Conservation (phyloP, 2,888 invertebrate genomes). For the Oxystoma pomonae region DNA sequence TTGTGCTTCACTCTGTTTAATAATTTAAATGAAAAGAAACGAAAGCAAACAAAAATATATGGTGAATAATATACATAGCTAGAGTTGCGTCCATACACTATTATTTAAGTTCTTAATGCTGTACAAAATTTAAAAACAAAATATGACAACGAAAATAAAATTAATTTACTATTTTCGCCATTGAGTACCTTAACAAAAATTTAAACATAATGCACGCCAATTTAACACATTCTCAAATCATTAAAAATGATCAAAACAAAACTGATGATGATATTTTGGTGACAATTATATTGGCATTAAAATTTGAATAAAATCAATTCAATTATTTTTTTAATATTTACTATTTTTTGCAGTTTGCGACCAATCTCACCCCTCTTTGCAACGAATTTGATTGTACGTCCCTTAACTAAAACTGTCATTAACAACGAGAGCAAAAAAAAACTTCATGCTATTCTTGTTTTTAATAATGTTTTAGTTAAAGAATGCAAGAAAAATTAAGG, state of each 20-base stretch:
- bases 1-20: neutral
- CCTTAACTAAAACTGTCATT: no score
- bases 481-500: no score
- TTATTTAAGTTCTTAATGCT: slow-evolving; percentile 18
- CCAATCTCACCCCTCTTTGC: no score
- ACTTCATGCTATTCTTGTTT: no score
- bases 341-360: no score
- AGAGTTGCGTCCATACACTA: slow-evolving; percentile 25
- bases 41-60: slow-evolving; percentile 28
- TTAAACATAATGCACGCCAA: slow-evolving; percentile 40
- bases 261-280: neutral
- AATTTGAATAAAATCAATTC: no score
- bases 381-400: no score
- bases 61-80: slow-evolving; percentile 43
- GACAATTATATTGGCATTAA: no score
- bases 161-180: no score
- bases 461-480: no score
- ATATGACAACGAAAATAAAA: neutral
- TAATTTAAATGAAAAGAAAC: slow-evolving; percentile 19
- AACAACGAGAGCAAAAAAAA: no score
- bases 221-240: slow-evolving; percentile 39
- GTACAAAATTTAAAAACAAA: neutral
- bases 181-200: neutral
- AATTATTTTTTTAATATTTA: no score
- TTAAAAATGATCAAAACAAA: neutral